Evolutionary conservation across 2,113 vertebrate species (phyloP), one percentile per base, ranked within the genome.

Genomic region (Rhizomys pruinosus): DNA sequence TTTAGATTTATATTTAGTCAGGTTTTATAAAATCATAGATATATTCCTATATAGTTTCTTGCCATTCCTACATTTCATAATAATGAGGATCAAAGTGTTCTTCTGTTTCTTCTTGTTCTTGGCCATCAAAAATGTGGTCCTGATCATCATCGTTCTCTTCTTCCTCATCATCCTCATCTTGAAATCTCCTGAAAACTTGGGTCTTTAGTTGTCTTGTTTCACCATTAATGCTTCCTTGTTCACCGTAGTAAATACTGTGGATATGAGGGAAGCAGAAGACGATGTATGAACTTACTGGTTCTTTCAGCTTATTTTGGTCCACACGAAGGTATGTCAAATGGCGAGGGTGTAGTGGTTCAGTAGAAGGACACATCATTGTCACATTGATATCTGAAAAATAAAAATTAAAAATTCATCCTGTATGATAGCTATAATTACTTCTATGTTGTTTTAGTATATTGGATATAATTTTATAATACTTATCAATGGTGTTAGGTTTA

Each of bases 191-290:
- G 15, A 98, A 98, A 59, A 98, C 97, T 0, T 98, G 80, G 1
- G 64, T 97, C 94, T 97, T 97, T 81, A 98, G 84, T 77, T 57
- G 97, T 52, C 97, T 97, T 42, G 73, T 89, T 77, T 97, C 97
- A 84, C 73, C 98, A 86, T 72, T 84, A 1, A 64, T 87, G 55
- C 93, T 89, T 23, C 97, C 98, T 94, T 99, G 98, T 97, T 99
- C 98, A 66, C 98, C 98, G 7, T 99, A 99, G 90, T 98, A 98
- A 92, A 99, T 98, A 89, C 92, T 98, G 42, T 97, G 97, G 89
- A 99, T 97, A 29, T 98, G 97, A 76, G 98, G 99, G 89, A 99
- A 99, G 95, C 99, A 99, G 73, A 97, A 97, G 93, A 98, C 98
- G 44, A 98, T 97, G 0, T 98, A 98, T 52, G 96, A 96, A 96